A percentile compares a stretch with the other conserved stretches of the same genome.
Conservation (phyloP, 1,140 invertebrate species). For the Penaeus vannamei region DNA sequence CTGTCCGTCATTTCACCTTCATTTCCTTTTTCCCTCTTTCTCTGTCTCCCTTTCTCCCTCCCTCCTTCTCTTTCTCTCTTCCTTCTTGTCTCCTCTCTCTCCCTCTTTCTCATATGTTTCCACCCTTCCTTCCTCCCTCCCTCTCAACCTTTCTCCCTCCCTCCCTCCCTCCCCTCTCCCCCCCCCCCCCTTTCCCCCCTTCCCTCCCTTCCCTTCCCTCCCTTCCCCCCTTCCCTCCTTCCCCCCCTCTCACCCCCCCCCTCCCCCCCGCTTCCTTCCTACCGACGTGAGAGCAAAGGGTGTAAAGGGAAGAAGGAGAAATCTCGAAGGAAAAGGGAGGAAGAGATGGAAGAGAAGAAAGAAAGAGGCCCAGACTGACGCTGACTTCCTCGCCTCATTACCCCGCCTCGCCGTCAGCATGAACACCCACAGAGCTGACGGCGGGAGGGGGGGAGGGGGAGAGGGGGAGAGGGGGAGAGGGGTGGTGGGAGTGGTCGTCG, state of each 20-base stretch:
- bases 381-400: too few relatives aligned
- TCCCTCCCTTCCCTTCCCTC: neutral
- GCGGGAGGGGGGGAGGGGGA: neutral
- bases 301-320: neutral
- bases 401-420: too few relatives aligned
- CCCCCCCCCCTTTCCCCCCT: neutral
- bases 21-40: neutral
- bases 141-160: neutral
- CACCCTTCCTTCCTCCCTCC: neutral
- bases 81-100: neutral
- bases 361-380: neutral
- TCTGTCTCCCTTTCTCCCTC: neutral
- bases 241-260: neutral
- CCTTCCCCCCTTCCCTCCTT: neutral
- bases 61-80: neutral
- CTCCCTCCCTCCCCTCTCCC: neutral
- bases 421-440: neutral
- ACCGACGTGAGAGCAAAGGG: neutral
- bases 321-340: neutral
- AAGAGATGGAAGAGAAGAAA: neutral
- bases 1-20: neutral
- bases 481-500: neutral
- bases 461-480: conserved; percentile 2
- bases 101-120: neutral
- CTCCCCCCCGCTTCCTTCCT: neutral